Evolutionary conservation across 92 coral and sea anemone genomes (phyloP).

Genomic region (Epizoanthus fatuus): DNA sequence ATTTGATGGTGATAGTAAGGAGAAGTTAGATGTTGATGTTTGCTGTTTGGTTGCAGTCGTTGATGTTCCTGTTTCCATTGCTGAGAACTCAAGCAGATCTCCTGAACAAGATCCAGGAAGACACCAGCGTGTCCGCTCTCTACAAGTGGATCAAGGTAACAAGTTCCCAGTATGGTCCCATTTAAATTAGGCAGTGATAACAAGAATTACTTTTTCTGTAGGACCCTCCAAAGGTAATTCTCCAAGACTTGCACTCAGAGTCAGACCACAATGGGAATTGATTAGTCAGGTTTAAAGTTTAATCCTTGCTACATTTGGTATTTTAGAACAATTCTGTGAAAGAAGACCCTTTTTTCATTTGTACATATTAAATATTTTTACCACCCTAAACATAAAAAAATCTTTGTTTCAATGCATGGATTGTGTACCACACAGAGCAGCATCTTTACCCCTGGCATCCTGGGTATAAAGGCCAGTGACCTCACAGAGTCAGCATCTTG

Average conservation of each 20-base stretch:
- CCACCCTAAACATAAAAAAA: too few relatives aligned
- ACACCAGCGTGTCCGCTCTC: constrained; percentile 86
- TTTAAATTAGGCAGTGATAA: neutral
- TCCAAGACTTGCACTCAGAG: neutral
- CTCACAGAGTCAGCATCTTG: too few relatives aligned
- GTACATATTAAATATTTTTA: too few relatives aligned
- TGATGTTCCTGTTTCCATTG: constrained; percentile 91
- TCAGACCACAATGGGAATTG: neutral
- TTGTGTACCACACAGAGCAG: too few relatives aligned
- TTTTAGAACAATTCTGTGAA: too few relatives aligned
- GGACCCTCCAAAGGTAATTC: neutral
- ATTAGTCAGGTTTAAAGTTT: too few relatives aligned
- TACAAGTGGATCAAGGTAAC: constrained; percentile 98
- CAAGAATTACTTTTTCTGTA: neutral
- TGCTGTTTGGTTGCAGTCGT: constrained; percentile 60
- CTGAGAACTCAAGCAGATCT: constrained; percentile 93
- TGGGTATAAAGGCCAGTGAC: too few relatives aligned
- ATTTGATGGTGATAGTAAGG: neutral
- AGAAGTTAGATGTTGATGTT: neutral
- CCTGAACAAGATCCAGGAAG: constrained; percentile 90
- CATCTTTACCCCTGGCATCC: too few relatives aligned
- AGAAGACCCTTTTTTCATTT: too few relatives aligned
- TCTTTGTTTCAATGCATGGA: too few relatives aligned
- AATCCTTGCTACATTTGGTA: too few relatives aligned
- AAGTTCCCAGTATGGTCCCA: neutral